phyloP scores from a whole-genome alignment of 2,113 vertebrate species.

The Carlito syrichta region DNA sequence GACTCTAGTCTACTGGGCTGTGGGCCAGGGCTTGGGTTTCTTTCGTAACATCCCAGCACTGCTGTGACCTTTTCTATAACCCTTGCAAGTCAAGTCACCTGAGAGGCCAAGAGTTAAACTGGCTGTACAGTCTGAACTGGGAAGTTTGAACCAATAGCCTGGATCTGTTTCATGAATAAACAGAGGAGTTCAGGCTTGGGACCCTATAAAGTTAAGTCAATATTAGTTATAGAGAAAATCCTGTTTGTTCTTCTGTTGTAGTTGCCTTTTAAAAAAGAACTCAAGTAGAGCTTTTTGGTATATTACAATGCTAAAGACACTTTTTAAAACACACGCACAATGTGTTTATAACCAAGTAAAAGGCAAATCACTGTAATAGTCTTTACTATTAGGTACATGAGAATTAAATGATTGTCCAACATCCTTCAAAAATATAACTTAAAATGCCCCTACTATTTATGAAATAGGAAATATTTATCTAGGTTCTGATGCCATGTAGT shows the following conservation, averaged over 20 bases:
- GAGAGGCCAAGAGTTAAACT: conserved; percentile 68
- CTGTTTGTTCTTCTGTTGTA: conserved; percentile 65
- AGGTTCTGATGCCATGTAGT: neutral
- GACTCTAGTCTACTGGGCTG: conserved; percentile 60
- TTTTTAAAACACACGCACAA: neutral
- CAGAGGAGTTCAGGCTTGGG: conserved; percentile 59
- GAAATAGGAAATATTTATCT: neutral
- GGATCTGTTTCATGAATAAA: conserved; percentile 67
- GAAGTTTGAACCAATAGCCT: conserved; percentile 65
- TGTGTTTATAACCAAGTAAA: conserved; percentile 28
- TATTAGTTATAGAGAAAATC: conserved; percentile 70
- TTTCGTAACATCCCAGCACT: conserved; percentile 52
- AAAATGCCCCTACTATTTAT: neutral
- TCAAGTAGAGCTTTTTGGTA: conserved; percentile 17
- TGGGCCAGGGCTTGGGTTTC: conserved; percentile 47
- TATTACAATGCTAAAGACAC: conserved; percentile 39
- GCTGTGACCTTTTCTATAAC: conserved; percentile 46
- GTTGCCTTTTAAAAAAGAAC: conserved; percentile 47
- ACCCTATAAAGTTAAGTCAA: conserved; percentile 72
- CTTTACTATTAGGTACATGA: neutral
- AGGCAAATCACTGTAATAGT: conserved; percentile 4
- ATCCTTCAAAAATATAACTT: conserved; percentile 30
- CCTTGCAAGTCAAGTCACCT: conserved; percentile 56
- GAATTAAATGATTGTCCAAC: conserved; percentile 16
- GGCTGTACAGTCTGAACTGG: conserved; percentile 49